These are phyloP conservation scores for Coreius guichenoti DNA, from an alignment of 2,797 vertebrate species.

Conservation along the genomic window DNA sequence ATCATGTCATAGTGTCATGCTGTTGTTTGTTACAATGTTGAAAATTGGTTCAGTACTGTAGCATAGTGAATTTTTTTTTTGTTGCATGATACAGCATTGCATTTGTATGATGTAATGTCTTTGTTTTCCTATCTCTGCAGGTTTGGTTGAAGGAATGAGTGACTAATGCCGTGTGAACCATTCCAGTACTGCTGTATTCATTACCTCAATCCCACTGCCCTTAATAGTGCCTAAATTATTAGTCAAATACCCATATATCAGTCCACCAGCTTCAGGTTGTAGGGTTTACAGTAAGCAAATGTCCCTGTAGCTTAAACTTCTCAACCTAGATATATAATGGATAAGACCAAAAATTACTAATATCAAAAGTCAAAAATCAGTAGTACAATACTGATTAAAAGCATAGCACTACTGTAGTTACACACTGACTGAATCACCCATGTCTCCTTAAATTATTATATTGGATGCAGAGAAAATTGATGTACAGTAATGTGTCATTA, in stretches of 20 bases:
- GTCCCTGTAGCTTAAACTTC: not conserved
- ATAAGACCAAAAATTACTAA: not conserved
- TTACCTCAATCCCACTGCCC: constrained; percentile 17
- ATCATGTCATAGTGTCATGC: not conserved
- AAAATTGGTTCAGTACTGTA: not conserved
- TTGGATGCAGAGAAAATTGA: not conserved
- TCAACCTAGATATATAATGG: not conserved
- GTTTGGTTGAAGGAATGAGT: constrained; percentile 35
- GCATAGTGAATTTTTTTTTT: not conserved
- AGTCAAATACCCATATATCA: constrained; percentile 16
- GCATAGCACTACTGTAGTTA: not conserved
- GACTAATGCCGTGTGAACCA: constrained; percentile 10
- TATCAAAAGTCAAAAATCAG: not conserved
- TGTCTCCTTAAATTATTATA: not conserved
- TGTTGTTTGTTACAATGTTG: not conserved
- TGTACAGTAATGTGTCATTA: constrained; percentile 15
- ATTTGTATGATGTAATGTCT: not conserved
- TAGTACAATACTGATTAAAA: not conserved
- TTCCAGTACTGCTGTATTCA: constrained; percentile 42
- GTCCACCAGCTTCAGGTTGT: not conserved
- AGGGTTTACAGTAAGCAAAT: not conserved
- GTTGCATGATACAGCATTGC: not conserved
- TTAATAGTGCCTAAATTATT: not conserved
- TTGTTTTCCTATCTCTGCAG: constrained; percentile 34
- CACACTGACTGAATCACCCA: not conserved